phyloP scores from a whole-genome alignment of 2,113 vertebrate genomes.

The Campylomormyrus tamandua region DNA sequence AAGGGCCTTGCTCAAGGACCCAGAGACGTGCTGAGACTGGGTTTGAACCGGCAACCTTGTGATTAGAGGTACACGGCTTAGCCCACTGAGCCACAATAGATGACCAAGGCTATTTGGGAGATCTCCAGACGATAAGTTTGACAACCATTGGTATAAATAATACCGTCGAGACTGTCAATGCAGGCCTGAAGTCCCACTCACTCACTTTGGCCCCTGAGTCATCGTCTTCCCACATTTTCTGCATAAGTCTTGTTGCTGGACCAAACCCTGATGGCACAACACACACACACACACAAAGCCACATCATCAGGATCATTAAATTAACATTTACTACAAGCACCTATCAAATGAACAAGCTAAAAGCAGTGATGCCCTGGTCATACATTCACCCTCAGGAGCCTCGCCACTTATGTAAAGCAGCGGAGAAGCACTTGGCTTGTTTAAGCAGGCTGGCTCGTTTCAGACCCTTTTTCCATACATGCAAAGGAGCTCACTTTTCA shows the following conservation, averaged over 20 bases:
- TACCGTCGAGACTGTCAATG: background rate
- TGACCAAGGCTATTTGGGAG: background rate
- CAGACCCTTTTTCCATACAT: background rate
- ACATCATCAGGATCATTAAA: conserved; percentile 7
- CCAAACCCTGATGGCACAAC: conserved; percentile 41
- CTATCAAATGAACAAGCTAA: background rate
- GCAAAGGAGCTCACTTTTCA: background rate
- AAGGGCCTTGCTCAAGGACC: too few relatives aligned
- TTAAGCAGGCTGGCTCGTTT: background rate
- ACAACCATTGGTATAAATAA: background rate
- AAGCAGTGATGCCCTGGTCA: background rate
- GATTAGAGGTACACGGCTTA: too few relatives aligned
- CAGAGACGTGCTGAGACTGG: too few relatives aligned
- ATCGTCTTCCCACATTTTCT: conserved; percentile 51
- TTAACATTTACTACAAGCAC: background rate
- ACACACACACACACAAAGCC: conserved; percentile 17
- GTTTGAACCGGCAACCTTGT: too few relatives aligned
- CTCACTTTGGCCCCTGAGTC: conserved; percentile 53
- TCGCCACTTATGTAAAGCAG: conserved; percentile 54
- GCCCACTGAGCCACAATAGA: background rate
- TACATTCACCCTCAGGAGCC: conserved; percentile 30
- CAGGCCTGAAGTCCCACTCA: background rate
- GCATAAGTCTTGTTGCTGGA: conserved; percentile 49
- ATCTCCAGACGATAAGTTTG: background rate
- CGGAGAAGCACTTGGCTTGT: background rate